Conservation (phyloP, 2,888 invertebrate species). For the Octodonta nipae region DNA sequence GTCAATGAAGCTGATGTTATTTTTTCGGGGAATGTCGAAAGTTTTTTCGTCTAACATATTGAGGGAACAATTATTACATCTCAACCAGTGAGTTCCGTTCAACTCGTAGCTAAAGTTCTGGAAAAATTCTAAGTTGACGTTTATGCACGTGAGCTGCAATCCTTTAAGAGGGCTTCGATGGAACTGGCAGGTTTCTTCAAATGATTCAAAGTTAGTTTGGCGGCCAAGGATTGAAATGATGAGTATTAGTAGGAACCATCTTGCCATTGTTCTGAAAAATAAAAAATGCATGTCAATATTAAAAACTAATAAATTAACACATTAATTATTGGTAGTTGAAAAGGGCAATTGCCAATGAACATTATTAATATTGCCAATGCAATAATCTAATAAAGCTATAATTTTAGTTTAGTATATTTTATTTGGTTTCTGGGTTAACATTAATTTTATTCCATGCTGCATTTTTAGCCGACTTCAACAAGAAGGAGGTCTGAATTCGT, state of each 20-base stretch:
- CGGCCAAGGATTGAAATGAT: slow-evolving; percentile 14
- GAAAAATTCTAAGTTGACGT: slow-evolving; percentile 25
- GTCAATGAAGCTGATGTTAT: slow-evolving; percentile 27
- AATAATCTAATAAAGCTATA: too few relatives aligned
- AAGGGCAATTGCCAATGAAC: too few relatives aligned
- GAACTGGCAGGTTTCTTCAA: slow-evolving; percentile 19
- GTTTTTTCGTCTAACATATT: slow-evolving; percentile 25
- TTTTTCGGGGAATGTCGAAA: slow-evolving; percentile 26
- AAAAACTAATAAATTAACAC: too few relatives aligned
- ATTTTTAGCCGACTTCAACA: too few relatives aligned
- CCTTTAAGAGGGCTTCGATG: slow-evolving; percentile 22
- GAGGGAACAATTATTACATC: slow-evolving; percentile 28
- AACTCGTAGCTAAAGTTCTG: slow-evolving; percentile 22
- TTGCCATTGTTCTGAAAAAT: slow-evolving; percentile 26
- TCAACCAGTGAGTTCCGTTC: slow-evolving; percentile 29
- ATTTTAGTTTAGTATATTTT: too few relatives aligned
- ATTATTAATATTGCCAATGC: too few relatives aligned
- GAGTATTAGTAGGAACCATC: slow-evolving; percentile 22
- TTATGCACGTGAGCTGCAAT: slow-evolving; percentile 27
- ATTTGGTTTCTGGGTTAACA: too few relatives aligned
- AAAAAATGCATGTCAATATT: too few relatives aligned
- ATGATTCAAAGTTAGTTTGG: slow-evolving; percentile 15
- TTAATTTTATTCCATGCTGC: too few relatives aligned
- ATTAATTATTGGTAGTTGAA: too few relatives aligned
- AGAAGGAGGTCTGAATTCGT: too few relatives aligned